phyloP scores from a whole-genome alignment of 2,113 vertebrate species.

The Myodes glareolus region DNA sequence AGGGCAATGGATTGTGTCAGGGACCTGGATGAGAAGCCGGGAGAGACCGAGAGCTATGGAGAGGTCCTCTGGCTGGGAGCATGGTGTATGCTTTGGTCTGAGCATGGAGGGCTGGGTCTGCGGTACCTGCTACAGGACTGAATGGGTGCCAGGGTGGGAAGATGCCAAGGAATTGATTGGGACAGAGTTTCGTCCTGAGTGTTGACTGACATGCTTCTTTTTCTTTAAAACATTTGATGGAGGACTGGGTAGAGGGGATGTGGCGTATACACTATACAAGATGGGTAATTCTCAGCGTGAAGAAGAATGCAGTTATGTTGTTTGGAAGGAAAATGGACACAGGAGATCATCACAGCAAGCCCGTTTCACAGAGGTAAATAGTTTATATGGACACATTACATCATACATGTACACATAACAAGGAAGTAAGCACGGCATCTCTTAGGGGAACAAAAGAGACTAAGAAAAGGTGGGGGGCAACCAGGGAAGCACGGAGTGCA shows the following conservation, averaged over 20 bases:
- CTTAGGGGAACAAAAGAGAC: background rate
- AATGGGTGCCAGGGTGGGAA: background rate
- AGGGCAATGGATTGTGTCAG: background rate
- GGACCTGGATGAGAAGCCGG: background rate
- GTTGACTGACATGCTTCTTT: background rate
- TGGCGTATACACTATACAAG: too few relatives aligned
- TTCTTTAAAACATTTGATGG: background rate
- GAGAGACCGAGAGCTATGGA: background rate
- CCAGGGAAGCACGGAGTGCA: too few relatives aligned
- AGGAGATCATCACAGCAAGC: background rate
- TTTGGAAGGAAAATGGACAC: background rate
- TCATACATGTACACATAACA: background rate
- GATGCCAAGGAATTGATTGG: background rate
- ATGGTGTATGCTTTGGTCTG: background rate
- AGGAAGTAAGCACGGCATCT: background rate
- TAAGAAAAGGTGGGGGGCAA: background rate
- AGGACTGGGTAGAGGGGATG: background rate
- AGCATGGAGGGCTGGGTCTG: background rate
- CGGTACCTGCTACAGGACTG: background rate
- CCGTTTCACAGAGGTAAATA: background rate
- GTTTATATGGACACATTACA: background rate
- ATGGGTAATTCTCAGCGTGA: background rate
- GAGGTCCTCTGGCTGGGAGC: background rate
- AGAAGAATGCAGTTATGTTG: background rate
- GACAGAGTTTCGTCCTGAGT: background rate